phyloP scores from a whole-genome alignment of 2,797 vertebrate genomes.

The Thripadectes ignobilis region DNA sequence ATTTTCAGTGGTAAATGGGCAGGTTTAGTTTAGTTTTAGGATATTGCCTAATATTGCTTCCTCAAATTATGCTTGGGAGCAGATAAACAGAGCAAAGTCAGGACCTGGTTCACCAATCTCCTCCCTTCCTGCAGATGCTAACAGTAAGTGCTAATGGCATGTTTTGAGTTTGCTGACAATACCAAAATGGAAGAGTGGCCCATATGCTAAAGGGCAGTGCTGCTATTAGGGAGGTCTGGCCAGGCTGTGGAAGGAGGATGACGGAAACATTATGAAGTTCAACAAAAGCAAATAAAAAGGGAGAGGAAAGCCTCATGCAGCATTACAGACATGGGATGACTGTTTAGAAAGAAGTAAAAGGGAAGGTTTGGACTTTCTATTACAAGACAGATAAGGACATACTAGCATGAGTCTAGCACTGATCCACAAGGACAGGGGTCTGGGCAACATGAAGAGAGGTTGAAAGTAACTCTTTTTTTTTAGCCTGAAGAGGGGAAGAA shows the following conservation, averaged over 20 bases:
- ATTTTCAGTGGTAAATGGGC: not conserved
- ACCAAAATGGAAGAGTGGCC: not conserved
- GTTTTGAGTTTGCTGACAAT: not conserved
- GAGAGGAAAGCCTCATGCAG: not conserved
- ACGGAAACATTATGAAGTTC: not conserved
- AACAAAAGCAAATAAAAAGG: not conserved
- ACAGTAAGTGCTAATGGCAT: not conserved
- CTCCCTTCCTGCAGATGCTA: not conserved
- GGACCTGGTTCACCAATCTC: not conserved
- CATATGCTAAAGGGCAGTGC: not conserved
- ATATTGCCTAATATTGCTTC: not conserved
- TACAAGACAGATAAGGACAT: not conserved
- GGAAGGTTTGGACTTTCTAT: not conserved
- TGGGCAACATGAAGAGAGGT: not conserved
- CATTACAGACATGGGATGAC: not conserved
- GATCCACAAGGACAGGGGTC: not conserved
- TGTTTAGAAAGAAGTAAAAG: not conserved
- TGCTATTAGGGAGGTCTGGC: not conserved
- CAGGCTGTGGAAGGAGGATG: not conserved
- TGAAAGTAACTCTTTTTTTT: not conserved
- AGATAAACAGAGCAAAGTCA: not conserved
- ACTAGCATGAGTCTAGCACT: not conserved
- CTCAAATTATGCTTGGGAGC: not conserved
- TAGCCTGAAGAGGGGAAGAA: not conserved
- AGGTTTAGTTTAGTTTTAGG: not conserved